Base-by-base conservation (phyloP, 2,888 invertebrate species). In the Acleris emargana region DNA sequence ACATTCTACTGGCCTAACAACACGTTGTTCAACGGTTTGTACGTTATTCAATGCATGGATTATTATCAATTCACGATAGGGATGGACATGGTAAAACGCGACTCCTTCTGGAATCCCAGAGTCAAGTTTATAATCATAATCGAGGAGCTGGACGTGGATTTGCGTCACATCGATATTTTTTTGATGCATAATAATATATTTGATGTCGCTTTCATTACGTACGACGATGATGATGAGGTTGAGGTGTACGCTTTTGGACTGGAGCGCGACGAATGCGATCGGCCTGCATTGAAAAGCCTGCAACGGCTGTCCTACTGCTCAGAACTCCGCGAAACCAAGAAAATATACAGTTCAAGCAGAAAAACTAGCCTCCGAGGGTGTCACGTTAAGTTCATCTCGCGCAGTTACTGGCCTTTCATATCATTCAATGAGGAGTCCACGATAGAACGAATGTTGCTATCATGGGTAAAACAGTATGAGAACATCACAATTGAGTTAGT, bases 81-180 rank as follows among this genome's bases (percentile, higher is more conserved):
- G 1, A 62, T 84, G 16, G 53, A 67, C 9, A 43, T 66, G 38
- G 58, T 73, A 3, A 72, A 64, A 64, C 59, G 69, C 5, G 79
- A 80, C 52, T 45, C 17, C 11, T 76, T 73, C 50, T 84, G 82
- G 78, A 79, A 78, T 64, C 78, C 80, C 17, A 55, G 43, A 45
- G 76, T 74, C 16, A 74, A 69, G 49, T 83, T 82, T 52, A 72
- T 84, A 38, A 75, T 84, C 20, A 60, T 76, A 1, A 32, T 81
- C 5, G 59, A 78, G 32, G 52, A 70, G 43, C 17, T 76, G 18
- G 53, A 68, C 11, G 16, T 68, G 52, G 51, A 69, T 25, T 53
- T 77, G 61, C 5, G 58, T 6, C 50, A 71, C 1, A 32, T 83
- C 18, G 69, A 71, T 1, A 43, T 68, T 11, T 59, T 76, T 32